Evolutionary conservation across 2,113 vertebrate genomes (phyloP), one percentile per base, ranked within the genome.

Genomic region (Gambusia affinis): DNA sequence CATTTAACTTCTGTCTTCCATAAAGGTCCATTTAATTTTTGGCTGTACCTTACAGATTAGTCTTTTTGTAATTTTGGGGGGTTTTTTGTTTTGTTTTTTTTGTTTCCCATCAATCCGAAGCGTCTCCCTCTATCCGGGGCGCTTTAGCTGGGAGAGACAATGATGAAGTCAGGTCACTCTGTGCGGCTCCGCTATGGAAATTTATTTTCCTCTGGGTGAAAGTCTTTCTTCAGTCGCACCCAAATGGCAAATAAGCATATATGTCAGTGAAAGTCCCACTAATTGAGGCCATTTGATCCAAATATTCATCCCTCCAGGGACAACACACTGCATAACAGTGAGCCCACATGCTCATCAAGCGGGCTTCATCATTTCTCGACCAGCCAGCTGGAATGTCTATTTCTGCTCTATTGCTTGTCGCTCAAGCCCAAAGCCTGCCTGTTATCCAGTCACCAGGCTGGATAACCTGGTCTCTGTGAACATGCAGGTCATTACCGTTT

Each of bases 311-410:
- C 86, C 83, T 74, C 75, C 28, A 54, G 85, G 85, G 84, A 84
- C 44, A 78, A 70, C 65, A 61, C 74, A 76, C 69, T 51, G 72
- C 79, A 76, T 54, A 70, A 83, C 78, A 68, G 80, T 64, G n/a
- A 73, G 81, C 64, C 76, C 85, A 89, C 83, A 87, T 81, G 85
- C 86, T 81, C 79, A 27, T 44, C 64, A 79, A 85, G 75, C 78
- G 67, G 74, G 75, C 51, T 73, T 85, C 81, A 78, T 76, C 75
- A 78, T 88, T 80, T 84, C 83, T 85, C 81, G 84, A 71, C 54
- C 90, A 91, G 85, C 79, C 87, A 87, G 82, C 86, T 90, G 86
- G 82, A 92, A 89, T 81, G 77, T 76, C 83, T 73, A 68, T 84
- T 90, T 91, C 83, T 84, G 87, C 89, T 87, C 86, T 22, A 1